Conservation (phyloP, 1,140 invertebrate genomes). For the Eciton burchellii region DNA sequence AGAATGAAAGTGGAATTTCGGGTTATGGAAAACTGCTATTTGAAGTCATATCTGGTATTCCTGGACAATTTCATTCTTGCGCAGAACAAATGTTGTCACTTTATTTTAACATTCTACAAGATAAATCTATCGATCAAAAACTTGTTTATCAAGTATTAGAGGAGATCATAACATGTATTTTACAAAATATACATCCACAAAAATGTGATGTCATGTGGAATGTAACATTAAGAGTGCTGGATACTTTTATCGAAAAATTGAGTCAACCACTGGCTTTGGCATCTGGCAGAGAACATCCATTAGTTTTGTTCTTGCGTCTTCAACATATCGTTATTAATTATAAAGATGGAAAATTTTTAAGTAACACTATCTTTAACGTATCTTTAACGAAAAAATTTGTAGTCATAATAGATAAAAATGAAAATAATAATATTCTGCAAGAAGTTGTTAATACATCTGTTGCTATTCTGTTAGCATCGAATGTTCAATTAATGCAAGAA, state of each 20-base stretch:
- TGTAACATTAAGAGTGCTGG: constrained; percentile 77
- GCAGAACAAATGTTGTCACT: constrained; percentile 88
- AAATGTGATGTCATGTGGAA: constrained; percentile 88
- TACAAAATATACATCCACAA: constrained; percentile 86
- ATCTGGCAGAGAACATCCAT: constrained; percentile 73
- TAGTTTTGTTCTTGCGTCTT: constrained; percentile 86
- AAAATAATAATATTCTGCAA: constrained; percentile 84
- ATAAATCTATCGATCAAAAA: constrained; percentile 85
- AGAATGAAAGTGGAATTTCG: constrained; percentile 88
- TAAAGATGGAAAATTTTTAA: constrained; percentile 88
- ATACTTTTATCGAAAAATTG: constrained; percentile 70
- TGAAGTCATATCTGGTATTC: constrained; percentile 93
- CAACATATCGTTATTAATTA: constrained; percentile 87
- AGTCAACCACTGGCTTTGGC: not conserved
- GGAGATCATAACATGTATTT: constrained; percentile 87
- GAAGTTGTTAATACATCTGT: constrained; percentile 87
- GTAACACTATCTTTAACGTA: constrained; percentile 86
- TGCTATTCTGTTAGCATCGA: constrained; percentile 87
- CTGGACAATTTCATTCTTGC: constrained; percentile 93
- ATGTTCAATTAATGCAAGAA: constrained; percentile 89
- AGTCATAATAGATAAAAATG: constrained; percentile 79
- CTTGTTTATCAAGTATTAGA: constrained; percentile 88
- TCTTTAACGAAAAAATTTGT: constrained; percentile 86
- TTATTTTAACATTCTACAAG: constrained; percentile 87
- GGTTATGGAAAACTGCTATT: constrained; percentile 94